These are phyloP conservation scores for Takifugu flavidus DNA, from an alignment of 2,113 vertebrate species.

Conservation along the genomic window DNA sequence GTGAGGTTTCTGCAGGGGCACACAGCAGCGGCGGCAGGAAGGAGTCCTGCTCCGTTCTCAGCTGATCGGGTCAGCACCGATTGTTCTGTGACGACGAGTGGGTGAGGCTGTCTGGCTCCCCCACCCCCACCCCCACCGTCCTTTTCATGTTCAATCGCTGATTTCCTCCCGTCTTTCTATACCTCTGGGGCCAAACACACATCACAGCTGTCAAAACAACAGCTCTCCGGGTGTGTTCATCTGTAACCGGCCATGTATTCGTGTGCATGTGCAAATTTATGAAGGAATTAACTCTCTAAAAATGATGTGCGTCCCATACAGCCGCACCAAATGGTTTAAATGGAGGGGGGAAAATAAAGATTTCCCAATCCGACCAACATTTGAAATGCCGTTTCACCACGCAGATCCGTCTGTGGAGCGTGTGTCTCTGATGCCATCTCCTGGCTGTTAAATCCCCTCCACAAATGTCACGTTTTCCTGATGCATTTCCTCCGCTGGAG, in stretches of 20 bases:
- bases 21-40: constrained; percentile 40
- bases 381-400: constrained; percentile 11
- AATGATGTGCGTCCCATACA: background rate
- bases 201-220: constrained; percentile 18
- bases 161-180: constrained; percentile 24
- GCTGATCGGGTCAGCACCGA: constrained; percentile 57
- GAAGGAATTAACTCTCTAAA: too few species aligned
- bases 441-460: constrained; percentile 15
- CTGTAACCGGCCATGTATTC: background rate
- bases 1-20: constrained; percentile 59
- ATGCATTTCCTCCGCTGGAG: constrained; percentile 13
- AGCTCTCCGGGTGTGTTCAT: constrained; percentile 1
- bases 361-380: background rate
- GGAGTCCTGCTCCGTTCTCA: constrained; percentile 60
- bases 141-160: constrained; percentile 17
- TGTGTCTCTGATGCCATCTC: constrained; percentile 45
- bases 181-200: constrained; percentile 52
- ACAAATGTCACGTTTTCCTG: background rate
- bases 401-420: background rate
- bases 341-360: background rate
- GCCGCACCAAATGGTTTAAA: background rate
- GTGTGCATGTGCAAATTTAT: constrained; percentile 1
- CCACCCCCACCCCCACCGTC: background rate
- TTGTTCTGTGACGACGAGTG: constrained; percentile 50
- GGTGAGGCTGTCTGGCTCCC: constrained; percentile 35